A percentile compares a stretch with the other conserved stretches of the same genome.
Evolutionary conservation across 2,888 invertebrate species (phyloP).

Genomic region (Biston stratarius): DNA sequence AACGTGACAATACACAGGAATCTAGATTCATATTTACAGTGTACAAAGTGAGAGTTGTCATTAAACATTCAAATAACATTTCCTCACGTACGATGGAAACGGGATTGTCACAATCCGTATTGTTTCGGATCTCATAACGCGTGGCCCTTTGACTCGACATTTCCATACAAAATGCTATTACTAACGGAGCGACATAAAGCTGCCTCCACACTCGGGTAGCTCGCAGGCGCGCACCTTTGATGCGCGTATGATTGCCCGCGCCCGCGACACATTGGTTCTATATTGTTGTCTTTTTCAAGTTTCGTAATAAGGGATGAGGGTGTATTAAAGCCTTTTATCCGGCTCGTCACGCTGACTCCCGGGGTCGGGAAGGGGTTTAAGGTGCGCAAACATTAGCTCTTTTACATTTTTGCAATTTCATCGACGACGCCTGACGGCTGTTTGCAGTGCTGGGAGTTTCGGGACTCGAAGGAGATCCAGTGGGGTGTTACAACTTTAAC

Average conservation of each 20-base stretch:
- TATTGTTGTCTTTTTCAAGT: slow-evolving; percentile 87
- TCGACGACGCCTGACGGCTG: slow-evolving; percentile 79
- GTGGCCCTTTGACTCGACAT: slow-evolving; percentile 81
- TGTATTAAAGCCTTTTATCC: slow-evolving; percentile 87
- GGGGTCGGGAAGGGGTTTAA: slow-evolving; percentile 85
- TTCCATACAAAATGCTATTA: slow-evolving; percentile 71
- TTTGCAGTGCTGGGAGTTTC: slow-evolving; percentile 73
- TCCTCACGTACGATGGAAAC: slow-evolving; percentile 80
- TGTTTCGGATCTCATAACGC: slow-evolving; percentile 85
- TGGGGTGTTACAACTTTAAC: slow-evolving; percentile 75
- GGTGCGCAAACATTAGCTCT: slow-evolving; percentile 86
- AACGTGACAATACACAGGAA: slow-evolving; percentile 43
- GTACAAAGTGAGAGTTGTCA: slow-evolving; percentile 72
- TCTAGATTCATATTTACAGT: slow-evolving; percentile 58
- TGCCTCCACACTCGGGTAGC: slow-evolving; percentile 81
- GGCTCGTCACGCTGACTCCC: slow-evolving; percentile 83
- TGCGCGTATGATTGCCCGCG: slow-evolving; percentile 86
- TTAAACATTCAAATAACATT: slow-evolving; percentile 82
- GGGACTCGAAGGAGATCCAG: slow-evolving; percentile 62
- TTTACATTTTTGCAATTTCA: slow-evolving; percentile 87
- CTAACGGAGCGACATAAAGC: slow-evolving; percentile 75
- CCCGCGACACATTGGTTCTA: slow-evolving; percentile 86
- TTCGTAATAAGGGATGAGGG: slow-evolving; percentile 87
- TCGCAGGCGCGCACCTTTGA: slow-evolving; percentile 80
- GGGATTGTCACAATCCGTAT: slow-evolving; percentile 83